phyloP scores from a whole-genome alignment of 2,113 vertebrate genomes.

The Ciconia maguari region DNA sequence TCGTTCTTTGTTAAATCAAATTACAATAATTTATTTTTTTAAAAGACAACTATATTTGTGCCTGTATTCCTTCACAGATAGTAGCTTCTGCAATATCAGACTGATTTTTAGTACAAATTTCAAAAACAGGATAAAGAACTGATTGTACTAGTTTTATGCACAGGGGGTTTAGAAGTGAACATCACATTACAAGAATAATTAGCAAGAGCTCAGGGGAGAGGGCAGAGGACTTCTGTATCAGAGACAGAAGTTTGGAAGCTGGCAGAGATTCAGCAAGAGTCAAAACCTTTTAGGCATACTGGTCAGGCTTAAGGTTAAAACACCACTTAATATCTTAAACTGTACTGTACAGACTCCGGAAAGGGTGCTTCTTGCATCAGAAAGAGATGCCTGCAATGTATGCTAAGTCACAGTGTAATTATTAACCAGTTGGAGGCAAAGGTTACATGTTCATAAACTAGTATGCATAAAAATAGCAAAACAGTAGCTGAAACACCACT shows the following conservation, averaged over 20 bases:
- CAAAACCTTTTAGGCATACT: not conserved
- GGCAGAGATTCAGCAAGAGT: not conserved
- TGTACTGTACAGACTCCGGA: not conserved
- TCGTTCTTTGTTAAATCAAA: not conserved
- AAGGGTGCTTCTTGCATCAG: not conserved
- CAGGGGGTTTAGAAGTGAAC: not conserved
- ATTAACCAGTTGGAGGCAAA: constrained; percentile 45
- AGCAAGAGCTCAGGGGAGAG: not conserved
- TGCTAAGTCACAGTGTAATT: not conserved
- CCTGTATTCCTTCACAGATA: not conserved
- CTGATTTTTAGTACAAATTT: not conserved
- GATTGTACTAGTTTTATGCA: not conserved
- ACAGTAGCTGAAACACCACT: not conserved
- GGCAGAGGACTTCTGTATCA: not conserved
- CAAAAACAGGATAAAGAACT: not conserved
- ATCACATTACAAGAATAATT: not conserved
- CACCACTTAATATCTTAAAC: not conserved
- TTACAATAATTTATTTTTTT: not conserved
- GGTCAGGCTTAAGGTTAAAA: not conserved
- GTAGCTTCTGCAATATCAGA: not conserved
- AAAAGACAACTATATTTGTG: not conserved
- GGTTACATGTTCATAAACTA: not conserved
- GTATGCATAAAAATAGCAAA: not conserved
- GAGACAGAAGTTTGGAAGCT: not conserved
- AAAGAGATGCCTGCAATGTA: not conserved